These are phyloP conservation scores for Phrynocephalus versicolor DNA, from an alignment of 2,113 vertebrate species.

Conservation along the genomic window DNA sequence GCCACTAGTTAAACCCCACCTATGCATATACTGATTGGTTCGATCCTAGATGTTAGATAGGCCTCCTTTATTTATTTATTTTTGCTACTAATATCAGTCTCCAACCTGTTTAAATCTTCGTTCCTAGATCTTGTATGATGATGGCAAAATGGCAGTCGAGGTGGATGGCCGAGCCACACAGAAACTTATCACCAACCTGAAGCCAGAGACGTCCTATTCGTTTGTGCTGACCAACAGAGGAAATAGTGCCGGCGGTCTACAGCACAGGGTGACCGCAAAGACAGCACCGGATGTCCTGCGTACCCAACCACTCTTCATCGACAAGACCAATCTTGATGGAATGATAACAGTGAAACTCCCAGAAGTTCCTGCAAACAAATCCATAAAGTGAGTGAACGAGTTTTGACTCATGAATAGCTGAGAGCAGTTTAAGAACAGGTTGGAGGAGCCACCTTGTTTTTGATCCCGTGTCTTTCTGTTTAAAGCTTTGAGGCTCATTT, in stretches of 20 bases:
- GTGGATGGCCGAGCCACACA: constrained; percentile 95
- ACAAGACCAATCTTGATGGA: constrained; percentile 93
- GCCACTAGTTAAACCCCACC: neutral
- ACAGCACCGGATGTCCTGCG: constrained; percentile 93
- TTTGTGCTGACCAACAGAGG: constrained; percentile 97
- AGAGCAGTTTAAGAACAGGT: neutral
- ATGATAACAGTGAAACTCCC: constrained; percentile 96
- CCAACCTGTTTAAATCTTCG: constrained; percentile 25
- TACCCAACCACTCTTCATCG: constrained; percentile 91
- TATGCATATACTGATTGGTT: neutral
- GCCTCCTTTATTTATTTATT: neutral
- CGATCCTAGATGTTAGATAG: neutral
- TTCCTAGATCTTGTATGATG: constrained; percentile 95
- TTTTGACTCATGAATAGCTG: neutral
- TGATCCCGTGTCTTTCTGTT: neutral
- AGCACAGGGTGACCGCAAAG: constrained; percentile 94
- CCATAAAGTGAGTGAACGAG: constrained; percentile 84
- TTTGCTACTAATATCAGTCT: neutral
- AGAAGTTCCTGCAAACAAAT: constrained; percentile 88
- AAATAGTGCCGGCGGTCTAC: constrained; percentile 95
- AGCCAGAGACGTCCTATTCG: constrained; percentile 95
- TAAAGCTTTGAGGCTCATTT: neutral
- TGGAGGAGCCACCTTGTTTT: neutral
- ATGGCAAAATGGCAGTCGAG: constrained; percentile 94
- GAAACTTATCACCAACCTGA: constrained; percentile 95